Evolutionary conservation across 1,140 invertebrate genomes (phyloP).

Genomic region (Bombus waltoni): DNA sequence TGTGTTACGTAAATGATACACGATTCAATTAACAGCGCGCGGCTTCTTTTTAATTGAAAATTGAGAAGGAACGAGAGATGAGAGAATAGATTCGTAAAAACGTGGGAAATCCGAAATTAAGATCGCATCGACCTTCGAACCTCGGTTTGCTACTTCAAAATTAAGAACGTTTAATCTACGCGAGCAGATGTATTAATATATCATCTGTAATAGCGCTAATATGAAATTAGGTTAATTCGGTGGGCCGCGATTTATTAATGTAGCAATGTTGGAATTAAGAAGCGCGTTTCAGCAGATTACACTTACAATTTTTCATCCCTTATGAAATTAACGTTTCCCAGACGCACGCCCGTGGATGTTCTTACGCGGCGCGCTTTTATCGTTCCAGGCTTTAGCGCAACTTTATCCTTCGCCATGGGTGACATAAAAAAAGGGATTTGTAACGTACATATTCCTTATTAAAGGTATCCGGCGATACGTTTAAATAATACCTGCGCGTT

Average conservation of each 20-base stretch:
- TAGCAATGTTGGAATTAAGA: constrained; percentile 37
- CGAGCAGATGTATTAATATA: background rate
- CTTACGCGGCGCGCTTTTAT: background rate
- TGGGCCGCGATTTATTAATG: constrained; percentile 10
- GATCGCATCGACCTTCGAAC: background rate
- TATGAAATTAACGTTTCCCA: constrained; percentile 34
- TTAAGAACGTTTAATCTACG: constrained; percentile 17
- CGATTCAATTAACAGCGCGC: background rate
- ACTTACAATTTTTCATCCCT: constrained; percentile 29
- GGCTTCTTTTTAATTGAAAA: background rate
- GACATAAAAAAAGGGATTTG: background rate
- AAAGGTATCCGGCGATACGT: background rate
- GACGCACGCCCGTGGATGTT: background rate
- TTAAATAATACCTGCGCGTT: background rate
- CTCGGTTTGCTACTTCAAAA: background rate
- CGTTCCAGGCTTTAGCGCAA: background rate
- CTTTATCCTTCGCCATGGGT: background rate
- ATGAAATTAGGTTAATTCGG: constrained; percentile 48
- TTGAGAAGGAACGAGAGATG: background rate
- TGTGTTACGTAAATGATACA: background rate
- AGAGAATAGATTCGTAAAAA: background rate
- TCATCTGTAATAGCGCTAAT: constrained; percentile 16
- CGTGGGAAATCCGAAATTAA: background rate
- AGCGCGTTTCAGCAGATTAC: constrained; percentile 18
- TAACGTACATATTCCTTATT: background rate